Conservation (phyloP, 2,113 vertebrate species). For the Bos javanicus region DNA sequence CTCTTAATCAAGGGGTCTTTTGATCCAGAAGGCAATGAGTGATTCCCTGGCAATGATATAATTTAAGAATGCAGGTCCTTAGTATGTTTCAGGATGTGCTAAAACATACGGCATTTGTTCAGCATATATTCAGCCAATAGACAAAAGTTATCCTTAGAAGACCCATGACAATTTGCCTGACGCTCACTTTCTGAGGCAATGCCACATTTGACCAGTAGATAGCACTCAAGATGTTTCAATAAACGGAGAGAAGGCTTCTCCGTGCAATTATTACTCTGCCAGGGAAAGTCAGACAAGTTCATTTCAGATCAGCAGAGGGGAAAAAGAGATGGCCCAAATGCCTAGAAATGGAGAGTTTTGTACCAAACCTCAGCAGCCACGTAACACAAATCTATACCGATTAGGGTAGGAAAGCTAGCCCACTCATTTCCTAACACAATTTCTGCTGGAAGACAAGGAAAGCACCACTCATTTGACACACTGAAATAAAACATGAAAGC, state of each 20-base stretch:
- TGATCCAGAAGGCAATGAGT: background rate
- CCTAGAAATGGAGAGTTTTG: background rate
- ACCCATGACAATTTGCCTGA: accelerated
- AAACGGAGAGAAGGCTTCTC: accelerated
- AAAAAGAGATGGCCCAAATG: background rate
- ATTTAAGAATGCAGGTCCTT: background rate
- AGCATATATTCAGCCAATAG: background rate
- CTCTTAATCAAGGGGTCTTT: background rate
- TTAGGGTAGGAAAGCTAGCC: background rate
- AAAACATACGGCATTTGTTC: background rate
- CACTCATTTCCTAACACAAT: slow-evolving; percentile 20
- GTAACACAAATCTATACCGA: slow-evolving; percentile 9
- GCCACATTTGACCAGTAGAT: slow-evolving; percentile 74
- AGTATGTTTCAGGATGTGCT: background rate
- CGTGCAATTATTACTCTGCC: background rate
- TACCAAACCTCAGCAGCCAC: background rate
- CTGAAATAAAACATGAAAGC: background rate
- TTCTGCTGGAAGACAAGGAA: background rate
- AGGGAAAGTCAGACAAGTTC: background rate
- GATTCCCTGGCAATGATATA: background rate
- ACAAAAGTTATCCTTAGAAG: background rate
- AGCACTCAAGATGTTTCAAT: slow-evolving; percentile 75
- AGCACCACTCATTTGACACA: background rate
- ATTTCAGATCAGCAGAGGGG: background rate
- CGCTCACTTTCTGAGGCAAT: slow-evolving; percentile 29